Conservation (phyloP, 2,113 vertebrate genomes). For the Anguilla japonica region DNA sequence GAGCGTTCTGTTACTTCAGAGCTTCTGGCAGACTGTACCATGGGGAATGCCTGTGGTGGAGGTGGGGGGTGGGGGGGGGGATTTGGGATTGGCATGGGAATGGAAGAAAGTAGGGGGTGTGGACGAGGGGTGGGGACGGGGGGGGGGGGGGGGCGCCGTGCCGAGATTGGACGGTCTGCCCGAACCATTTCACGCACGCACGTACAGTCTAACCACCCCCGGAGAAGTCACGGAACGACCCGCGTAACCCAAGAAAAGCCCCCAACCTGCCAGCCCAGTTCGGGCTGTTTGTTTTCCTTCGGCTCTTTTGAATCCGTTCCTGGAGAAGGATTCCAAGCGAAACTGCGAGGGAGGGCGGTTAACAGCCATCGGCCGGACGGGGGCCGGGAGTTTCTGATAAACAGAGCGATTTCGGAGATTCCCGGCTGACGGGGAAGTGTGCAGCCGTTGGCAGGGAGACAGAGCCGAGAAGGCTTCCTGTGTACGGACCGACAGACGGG, state of each 20-base stretch:
- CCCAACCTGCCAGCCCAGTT: slow-evolving; percentile 32
- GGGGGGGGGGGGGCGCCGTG: slow-evolving; percentile 29
- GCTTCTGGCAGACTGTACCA: slow-evolving; percentile 3
- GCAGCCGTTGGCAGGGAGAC: neutral
- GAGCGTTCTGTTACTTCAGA: slow-evolving; percentile 12
- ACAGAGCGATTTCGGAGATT: neutral
- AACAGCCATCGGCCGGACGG: slow-evolving; percentile 36
- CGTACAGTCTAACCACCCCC: slow-evolving; percentile 56
- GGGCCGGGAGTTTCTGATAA: slow-evolving; percentile 30
- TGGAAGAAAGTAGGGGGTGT: neutral
- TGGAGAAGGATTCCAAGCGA: slow-evolving; percentile 25
- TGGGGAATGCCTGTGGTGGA: slow-evolving; percentile 7
- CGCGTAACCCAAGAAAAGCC: slow-evolving; percentile 44
- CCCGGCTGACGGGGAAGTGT: neutral
- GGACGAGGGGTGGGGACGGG: slow-evolving; percentile 21
- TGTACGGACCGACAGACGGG: neutral
- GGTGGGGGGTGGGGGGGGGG: slow-evolving; percentile 19
- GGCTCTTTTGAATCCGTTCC: slow-evolving; percentile 42
- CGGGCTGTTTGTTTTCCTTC: slow-evolving; percentile 3
- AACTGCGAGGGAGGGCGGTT: slow-evolving; percentile 23
- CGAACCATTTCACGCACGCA: slow-evolving; percentile 56
- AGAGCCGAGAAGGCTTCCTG: neutral
- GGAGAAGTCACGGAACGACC: slow-evolving; percentile 30
- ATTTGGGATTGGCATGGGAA: neutral
- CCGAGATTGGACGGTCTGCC: slow-evolving; percentile 61